A percentile compares a stretch with the other conserved stretches of the same genome.
phyloP scores from a whole-genome alignment of 2,888 invertebrate species.

The Mylabris sibirica region DNA sequence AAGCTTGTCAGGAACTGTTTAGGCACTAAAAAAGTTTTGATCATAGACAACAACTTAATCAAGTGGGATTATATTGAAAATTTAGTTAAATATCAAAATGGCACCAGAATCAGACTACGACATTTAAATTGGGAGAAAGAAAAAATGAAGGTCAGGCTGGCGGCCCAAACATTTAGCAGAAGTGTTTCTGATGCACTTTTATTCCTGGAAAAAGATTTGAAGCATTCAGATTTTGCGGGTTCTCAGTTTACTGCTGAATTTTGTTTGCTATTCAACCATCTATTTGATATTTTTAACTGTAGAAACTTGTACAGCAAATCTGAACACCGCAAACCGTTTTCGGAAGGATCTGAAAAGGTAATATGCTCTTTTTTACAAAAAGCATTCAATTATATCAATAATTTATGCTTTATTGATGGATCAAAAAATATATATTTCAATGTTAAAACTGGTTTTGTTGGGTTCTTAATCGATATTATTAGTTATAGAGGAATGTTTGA shows the following conservation, averaged over 20 bases:
- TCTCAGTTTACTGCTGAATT: conserved; percentile 28
- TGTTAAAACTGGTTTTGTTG: conserved; percentile 24
- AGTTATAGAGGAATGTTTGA: conserved; percentile 17
- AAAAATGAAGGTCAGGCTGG: conserved; percentile 36
- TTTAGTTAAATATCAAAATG: conserved; percentile 13
- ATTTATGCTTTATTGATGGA: too few species aligned
- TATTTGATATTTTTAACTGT: conserved; percentile 46
- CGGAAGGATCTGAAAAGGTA: too few species aligned
- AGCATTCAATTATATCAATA: conserved; percentile 1
- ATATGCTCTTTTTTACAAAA: too few species aligned
- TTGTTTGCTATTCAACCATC: conserved; percentile 38
- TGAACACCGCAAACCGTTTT: neutral
- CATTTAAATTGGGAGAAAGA: conserved; percentile 31
- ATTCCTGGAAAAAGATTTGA: conserved; percentile 15
- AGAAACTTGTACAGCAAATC: conserved; percentile 18
- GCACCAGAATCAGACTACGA: conserved; percentile 18
- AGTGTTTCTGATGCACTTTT: conserved; percentile 31
- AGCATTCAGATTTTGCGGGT: conserved; percentile 16
- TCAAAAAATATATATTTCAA: conserved; percentile 3
- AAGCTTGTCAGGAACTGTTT: conserved; percentile 21
- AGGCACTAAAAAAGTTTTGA: neutral
- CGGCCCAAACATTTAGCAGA: conserved; percentile 32
- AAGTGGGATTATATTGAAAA: conserved; percentile 14
- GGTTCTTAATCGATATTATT: conserved; percentile 11
- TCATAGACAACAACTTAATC: neutral